A percentile compares a stretch with the other conserved stretches of the same genome.
These are phyloP conservation scores for Siderastrea radians DNA, from an alignment of 92 coral and sea anemone genomes.

Conservation along the genomic window DNA sequence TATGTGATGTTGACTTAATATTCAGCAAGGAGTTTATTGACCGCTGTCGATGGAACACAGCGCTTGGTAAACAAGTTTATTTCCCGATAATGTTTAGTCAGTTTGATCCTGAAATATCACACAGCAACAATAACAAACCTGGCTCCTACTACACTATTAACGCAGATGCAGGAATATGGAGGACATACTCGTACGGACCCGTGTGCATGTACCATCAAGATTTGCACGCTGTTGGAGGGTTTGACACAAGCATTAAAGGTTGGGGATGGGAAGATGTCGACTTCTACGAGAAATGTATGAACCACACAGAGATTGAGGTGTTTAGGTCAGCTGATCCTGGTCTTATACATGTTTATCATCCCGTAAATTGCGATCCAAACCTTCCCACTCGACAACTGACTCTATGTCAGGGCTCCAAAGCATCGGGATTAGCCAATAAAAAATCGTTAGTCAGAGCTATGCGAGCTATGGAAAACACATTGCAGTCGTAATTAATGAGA, in stretches of 20 bases:
- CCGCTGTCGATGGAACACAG: constrained; percentile 87
- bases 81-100: constrained; percentile 93
- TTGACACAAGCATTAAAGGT: constrained; percentile 86
- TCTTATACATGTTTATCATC: constrained; percentile 34
- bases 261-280: constrained; percentile 98
- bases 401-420: constrained; percentile 78
- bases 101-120: constrained; percentile 84
- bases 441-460: constrained; percentile 60
- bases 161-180: constrained; percentile 91
- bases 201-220: constrained; percentile 89
- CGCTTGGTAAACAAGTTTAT: constrained; percentile 75
- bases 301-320: constrained; percentile 64
- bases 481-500: not conserved
- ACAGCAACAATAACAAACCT: constrained; percentile 39
- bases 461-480: not conserved
- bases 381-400: constrained; percentile 70
- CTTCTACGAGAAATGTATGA: constrained; percentile 88
- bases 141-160: constrained; percentile 68
- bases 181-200: constrained; percentile 87
- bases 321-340: constrained; percentile 93
- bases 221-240: constrained; percentile 88
- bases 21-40: constrained; percentile 82
- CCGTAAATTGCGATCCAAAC: constrained; percentile 73
- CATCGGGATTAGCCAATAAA: constrained; percentile 79
- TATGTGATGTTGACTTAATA: constrained; percentile 92